Conservation (phyloP, 2,797 vertebrate species). For the Mallotus villosus region DNA sequence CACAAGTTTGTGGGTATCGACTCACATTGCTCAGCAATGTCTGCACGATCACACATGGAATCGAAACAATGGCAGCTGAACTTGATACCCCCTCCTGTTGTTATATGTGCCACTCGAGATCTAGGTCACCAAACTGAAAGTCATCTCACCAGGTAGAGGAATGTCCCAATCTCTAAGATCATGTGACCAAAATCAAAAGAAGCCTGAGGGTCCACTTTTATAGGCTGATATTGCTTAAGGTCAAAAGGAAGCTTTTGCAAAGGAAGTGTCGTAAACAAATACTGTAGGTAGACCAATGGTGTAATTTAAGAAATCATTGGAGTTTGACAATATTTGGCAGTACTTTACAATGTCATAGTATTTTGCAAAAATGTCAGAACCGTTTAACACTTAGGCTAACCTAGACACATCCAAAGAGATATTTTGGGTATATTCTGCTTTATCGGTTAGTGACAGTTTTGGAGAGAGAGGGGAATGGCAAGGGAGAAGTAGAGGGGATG, state of each 20-base stretch:
- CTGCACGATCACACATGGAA: conserved; percentile 12
- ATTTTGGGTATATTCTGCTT: too few relatives aligned
- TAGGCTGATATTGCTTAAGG: not conserved
- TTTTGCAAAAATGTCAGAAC: not conserved
- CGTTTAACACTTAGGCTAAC: not conserved
- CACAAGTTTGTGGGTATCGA: conserved; percentile 7
- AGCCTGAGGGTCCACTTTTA: not conserved
- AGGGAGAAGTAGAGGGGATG: too few relatives aligned
- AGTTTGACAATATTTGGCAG: too few relatives aligned
- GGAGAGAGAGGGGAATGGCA: too few relatives aligned
- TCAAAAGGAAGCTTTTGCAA: not conserved
- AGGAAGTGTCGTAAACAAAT: not conserved
- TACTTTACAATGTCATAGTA: too few relatives aligned
- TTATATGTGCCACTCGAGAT: not conserved
- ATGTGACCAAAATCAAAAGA: not conserved
- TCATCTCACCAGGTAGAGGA: conserved; percentile 3
- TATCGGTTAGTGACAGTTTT: too few relatives aligned
- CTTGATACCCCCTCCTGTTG: conserved; percentile 18
- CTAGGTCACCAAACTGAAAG: too few relatives aligned
- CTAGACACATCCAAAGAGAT: too few relatives aligned
- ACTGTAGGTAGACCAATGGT: too few relatives aligned
- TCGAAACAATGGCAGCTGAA: conserved; percentile 12
- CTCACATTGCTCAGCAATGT: conserved; percentile 22
- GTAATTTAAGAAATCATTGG: too few relatives aligned
- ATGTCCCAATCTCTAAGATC: too few relatives aligned